These are phyloP conservation scores for Acleris holmiana DNA, from an alignment of 2,888 invertebrate species.

Conservation along the genomic window DNA sequence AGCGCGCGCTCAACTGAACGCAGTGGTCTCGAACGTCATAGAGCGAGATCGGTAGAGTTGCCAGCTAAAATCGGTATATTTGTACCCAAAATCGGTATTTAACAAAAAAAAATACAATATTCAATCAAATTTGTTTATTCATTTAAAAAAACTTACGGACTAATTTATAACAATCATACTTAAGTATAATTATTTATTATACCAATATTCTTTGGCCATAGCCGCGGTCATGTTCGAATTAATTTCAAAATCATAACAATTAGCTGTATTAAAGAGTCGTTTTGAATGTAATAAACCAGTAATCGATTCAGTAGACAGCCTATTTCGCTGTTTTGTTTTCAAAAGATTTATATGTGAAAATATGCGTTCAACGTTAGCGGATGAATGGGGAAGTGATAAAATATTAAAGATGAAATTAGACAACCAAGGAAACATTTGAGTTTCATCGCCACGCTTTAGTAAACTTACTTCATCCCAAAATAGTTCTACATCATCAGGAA, in stretches of 20 bases:
- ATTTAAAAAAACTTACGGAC: too few species aligned
- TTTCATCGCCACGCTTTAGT: constrained; percentile 35
- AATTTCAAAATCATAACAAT: too few species aligned
- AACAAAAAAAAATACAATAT: not conserved
- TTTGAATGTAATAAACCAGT: constrained; percentile 1
- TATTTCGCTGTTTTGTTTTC: constrained; percentile 31
- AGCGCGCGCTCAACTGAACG: too few species aligned
- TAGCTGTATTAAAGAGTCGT: too few species aligned
- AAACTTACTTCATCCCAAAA: constrained; percentile 38
- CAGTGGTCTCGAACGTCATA: not conserved
- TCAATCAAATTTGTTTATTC: too few species aligned
- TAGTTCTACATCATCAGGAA: constrained; percentile 37
- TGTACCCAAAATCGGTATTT: not conserved
- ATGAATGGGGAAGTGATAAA: constrained; percentile 38
- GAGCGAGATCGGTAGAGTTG: not conserved
- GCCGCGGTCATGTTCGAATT: too few species aligned
- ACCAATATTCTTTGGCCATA: too few species aligned
- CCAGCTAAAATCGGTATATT: constrained; percentile 1
- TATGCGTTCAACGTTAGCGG: constrained; percentile 33
- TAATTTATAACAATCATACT: too few species aligned
- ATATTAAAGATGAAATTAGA: constrained; percentile 34
- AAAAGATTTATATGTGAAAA: constrained; percentile 24
- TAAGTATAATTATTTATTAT: too few species aligned
- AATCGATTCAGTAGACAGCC: constrained; percentile 31
- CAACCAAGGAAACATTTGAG: constrained; percentile 36